Base-by-base conservation (phyloP, 2,888 invertebrate species). In the Bembecia ichneumoniformis region DNA sequence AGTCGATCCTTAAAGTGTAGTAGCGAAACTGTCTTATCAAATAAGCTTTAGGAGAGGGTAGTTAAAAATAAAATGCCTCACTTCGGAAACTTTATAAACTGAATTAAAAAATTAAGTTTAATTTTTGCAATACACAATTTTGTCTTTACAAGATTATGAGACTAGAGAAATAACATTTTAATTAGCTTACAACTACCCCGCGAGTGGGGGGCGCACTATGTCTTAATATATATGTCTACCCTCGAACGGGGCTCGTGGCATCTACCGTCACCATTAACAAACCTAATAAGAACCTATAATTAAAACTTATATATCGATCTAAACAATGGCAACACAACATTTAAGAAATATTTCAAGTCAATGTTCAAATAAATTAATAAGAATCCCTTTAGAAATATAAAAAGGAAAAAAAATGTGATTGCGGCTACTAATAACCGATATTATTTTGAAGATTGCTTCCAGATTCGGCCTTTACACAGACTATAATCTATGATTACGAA, bases 121-220 rank as follows among this genome's bases (percentile, higher is more conserved):
- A 61, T 75, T 76, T 73, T 70, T 74, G 77, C 73, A 73, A 72
- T 81, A 82, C 77, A 83, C 68, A 74, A 68, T 64, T 69, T 79
- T 80, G 82, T 83, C 81, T 84, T 86, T 80, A 84, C 80, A 83
- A 83, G 83, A 83, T 71, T 76, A 71, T 68, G 77, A 86, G 87
- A 87, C 87, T 87, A 87, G 87, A 87, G 76, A 79, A 78, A 73
- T 78, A 82, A 82, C 80, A 79, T 76, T 78, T 77, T 69, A 79
- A 81, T 73, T 75, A 67, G 73, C 73, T 71, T 71, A 74, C 62
- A 71, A 28, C 28, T 28, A 28, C 28, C 28, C 28, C 28, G 28
- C 28, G 9, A 28, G 28, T 9, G 28, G 28, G 28, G 28, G 28
- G 28, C 28, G 28, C 28, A 28, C 28, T 28, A 28, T 28, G 28